Base-by-base conservation (phyloP, 2,888 invertebrate species). In the Erebia epiphron region DNA sequence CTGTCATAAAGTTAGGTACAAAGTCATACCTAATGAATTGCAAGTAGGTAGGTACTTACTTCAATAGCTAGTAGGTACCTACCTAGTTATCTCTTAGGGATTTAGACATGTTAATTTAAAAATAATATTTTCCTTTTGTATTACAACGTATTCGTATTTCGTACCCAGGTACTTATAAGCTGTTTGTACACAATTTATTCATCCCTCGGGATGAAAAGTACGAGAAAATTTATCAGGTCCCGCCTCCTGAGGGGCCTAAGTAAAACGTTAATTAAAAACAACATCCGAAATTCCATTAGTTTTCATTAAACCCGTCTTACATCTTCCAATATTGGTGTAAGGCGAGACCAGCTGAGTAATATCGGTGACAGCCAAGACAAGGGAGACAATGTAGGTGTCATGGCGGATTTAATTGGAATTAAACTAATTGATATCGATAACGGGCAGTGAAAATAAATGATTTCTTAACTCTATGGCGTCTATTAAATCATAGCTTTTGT, bases 271-370 rank as follows among this genome's bases (percentile, higher is more conserved):
- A 63, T 63, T 63, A 63, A 63, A 63, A 50, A 26, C 63, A 52
- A 50, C 63, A 52, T 52, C 63, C 16, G 63, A 35, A 63, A 63
- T 63, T 52, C 50, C 63, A 63, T 63, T 63, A 63, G 52, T 63
- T 50, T 63, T 4, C 26, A 26, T 63, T 50, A 26, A 11, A 52
- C 26, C 0, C 49, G 26, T 26, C 16, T 54, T 16, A 16, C 16
- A 63, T 49, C 18, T 62, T 62, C 62, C 49, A 62, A 49, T 62
- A 62, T 62, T 18, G 13, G 62, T 62, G 21, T 49, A 9, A 46
- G 49, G 21, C n/a, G 46, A 49, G 46, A 49, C 58, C 16, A 35
- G 58, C 26, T 35, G 58, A 35, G 41, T 35, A 41, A 58, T 58
- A 58, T 58, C 14, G 35, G 60, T 43, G 60, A 43, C 60, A 16